Evolutionary conservation across 2,797 vertebrate species (phyloP).

Genomic region (Morelia viridis): DNA sequence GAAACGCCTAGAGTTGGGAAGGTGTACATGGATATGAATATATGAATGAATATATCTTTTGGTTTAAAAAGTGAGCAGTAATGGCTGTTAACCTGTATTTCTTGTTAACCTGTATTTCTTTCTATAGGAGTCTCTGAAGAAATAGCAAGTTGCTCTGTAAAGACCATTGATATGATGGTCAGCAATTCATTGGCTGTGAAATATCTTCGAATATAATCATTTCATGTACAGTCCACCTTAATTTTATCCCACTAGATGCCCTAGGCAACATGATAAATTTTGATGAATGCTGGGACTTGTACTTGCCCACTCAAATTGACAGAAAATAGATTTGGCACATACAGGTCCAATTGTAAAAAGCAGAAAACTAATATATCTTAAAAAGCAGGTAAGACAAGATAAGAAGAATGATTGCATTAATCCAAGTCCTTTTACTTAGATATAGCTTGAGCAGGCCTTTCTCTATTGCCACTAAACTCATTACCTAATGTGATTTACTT

Average conservation of each 20-base stretch:
- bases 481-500: conserved; percentile 24
- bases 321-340: not conserved
- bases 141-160: not conserved
- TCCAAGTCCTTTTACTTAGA: conserved; percentile 15
- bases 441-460: conserved; percentile 1
- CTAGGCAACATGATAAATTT: too few relatives aligned
- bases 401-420: not conserved
- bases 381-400: not conserved
- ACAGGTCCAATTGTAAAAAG: not conserved
- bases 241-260: not conserved
- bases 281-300: not conserved
- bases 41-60: not conserved
- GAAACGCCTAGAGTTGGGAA: not conserved
- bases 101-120: not conserved
- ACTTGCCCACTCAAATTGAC: not conserved
- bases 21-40: not conserved
- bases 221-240: not conserved
- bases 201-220: not conserved
- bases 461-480: conserved; percentile 11
- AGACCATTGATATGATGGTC: not conserved
- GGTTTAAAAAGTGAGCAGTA: not conserved
- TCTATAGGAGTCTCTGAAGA: not conserved
- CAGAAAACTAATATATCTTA: not conserved
- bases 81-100: not conserved
- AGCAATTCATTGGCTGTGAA: not conserved